Evolutionary conservation across 2,113 vertebrate genomes (phyloP).

Genomic region (Anguilla japonica): DNA sequence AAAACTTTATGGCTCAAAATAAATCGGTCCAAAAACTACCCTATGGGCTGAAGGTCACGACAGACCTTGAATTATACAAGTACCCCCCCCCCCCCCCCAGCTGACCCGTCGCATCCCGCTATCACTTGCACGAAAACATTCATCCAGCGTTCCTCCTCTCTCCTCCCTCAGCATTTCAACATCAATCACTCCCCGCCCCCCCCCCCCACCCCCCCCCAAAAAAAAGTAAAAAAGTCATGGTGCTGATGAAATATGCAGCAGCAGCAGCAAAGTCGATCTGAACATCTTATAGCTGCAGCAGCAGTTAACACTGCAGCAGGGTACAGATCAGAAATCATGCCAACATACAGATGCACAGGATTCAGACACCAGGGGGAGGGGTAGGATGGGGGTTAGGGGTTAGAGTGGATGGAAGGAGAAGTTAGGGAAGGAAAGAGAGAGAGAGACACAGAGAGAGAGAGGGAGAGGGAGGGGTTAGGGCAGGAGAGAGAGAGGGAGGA

Average conservation of each 20-base stretch:
- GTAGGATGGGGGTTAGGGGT: not conserved
- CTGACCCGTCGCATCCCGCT: not conserved
- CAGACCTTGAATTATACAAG: not conserved
- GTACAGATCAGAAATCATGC: not conserved
- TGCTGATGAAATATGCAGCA: not conserved
- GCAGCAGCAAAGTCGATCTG: not conserved
- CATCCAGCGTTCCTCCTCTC: not conserved
- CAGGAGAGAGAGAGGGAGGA: too few species aligned
- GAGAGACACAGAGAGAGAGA: too few species aligned
- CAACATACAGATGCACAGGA: too few species aligned
- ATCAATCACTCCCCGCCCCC: not conserved
- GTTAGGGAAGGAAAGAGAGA: too few species aligned
- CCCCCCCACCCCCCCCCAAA: too few species aligned
- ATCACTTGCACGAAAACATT: slow-evolving; percentile 5
- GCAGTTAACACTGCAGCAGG: not conserved
- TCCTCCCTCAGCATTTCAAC: not conserved
- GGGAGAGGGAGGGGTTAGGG: too few species aligned
- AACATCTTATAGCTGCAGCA: not conserved
- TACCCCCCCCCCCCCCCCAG: not conserved
- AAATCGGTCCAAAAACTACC: slow-evolving; percentile 14
- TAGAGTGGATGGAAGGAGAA: too few species aligned
- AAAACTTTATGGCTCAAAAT: slow-evolving; percentile 25
- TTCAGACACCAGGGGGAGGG: too few species aligned
- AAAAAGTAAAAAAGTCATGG: not conserved
- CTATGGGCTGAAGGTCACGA: not conserved